Percentiles rank a stretch among this genome's conserved stretches.
Conservation (phyloP, 2,113 vertebrate species). For the Cavia porcellus region DNA sequence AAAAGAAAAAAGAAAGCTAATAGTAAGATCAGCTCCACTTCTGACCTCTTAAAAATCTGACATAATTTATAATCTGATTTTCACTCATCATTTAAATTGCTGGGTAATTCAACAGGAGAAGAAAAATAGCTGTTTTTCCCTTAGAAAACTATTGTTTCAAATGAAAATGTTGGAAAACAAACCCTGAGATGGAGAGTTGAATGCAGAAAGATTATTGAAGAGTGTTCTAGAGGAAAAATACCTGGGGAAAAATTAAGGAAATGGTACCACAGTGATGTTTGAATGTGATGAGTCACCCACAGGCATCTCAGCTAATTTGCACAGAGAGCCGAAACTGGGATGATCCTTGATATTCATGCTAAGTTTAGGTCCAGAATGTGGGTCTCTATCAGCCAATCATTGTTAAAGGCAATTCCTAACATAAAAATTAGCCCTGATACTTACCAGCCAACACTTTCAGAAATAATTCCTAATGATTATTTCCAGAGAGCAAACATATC, state of each 20-base stretch:
- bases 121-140: background rate
- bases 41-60: background rate
- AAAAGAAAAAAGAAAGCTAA: background rate
- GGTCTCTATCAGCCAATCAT: background rate
- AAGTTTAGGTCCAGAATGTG: background rate
- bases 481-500: background rate
- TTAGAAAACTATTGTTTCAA: slow-evolving; percentile 28
- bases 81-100: background rate
- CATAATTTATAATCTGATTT: background rate
- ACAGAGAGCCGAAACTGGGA: background rate
- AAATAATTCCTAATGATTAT: background rate
- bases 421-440: background rate
- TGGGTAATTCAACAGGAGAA: background rate
- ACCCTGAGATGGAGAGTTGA: background rate
- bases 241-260: background rate
- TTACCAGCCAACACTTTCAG: background rate
- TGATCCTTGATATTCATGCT: background rate
- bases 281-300: background rate
- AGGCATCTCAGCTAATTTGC: background rate
- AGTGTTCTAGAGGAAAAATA: background rate
- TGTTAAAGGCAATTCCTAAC: background rate
- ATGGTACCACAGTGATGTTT: accelerated
- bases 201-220: background rate
- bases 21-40: background rate
- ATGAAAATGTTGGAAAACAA: background rate